A percentile compares a stretch with the other conserved stretches of the same genome.
Conservation (phyloP, 2,888 invertebrate genomes). For the Callosobruchus maculatus region DNA sequence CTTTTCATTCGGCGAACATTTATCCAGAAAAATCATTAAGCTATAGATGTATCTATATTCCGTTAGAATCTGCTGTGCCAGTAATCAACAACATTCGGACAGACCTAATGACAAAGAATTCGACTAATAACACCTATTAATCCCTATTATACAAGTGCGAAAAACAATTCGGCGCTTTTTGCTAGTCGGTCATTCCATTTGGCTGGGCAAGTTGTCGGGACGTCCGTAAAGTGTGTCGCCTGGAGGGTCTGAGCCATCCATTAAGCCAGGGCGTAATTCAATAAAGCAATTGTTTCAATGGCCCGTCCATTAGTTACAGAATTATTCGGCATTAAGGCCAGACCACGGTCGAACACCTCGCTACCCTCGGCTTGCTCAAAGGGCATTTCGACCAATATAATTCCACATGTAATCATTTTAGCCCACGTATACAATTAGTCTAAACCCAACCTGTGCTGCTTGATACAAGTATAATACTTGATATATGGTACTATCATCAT, state of each 20-base stretch:
- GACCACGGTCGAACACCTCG: neutral
- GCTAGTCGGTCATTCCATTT: neutral
- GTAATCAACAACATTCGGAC: too few species aligned
- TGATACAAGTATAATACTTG: too few species aligned
- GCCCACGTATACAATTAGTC: neutral
- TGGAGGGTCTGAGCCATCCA: neutral
- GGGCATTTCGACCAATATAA: neutral
- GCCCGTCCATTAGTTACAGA: neutral
- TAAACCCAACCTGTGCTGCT: neutral
- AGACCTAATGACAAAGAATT: too few species aligned
- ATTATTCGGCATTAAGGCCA: neutral
- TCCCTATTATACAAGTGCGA: too few species aligned
- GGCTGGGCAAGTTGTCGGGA: neutral
- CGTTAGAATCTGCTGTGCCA: too few species aligned
- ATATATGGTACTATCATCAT: too few species aligned
- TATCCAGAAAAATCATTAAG: too few species aligned
- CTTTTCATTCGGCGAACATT: too few species aligned
- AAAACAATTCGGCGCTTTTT: too few species aligned
- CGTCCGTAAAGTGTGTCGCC: neutral
- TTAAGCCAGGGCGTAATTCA: neutral
- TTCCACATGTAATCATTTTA: neutral
- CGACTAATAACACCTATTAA: too few species aligned
- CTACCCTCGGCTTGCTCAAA: neutral
- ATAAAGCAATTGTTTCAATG: neutral
- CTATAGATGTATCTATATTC: too few species aligned